These are phyloP conservation scores for Bombus polaris DNA, from an alignment of 1,140 invertebrate genomes.

Conservation along the genomic window DNA sequence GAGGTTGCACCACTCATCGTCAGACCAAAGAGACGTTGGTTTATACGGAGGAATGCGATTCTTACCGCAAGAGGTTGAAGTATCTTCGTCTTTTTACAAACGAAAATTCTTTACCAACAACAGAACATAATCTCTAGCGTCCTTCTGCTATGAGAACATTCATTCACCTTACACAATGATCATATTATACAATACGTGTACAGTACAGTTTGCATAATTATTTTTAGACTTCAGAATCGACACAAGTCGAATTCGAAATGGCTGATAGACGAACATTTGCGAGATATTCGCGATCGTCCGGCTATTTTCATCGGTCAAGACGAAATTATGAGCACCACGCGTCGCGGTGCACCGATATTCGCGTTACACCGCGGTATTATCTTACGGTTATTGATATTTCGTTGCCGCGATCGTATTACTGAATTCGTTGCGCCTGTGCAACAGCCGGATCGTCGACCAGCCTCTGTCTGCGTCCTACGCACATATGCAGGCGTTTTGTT, in stretches of 20 bases:
- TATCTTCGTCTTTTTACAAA: not conserved
- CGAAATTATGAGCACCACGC: conserved; percentile 27
- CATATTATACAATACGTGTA: too few species aligned
- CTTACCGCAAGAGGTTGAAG: not conserved
- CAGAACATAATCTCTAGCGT: not conserved
- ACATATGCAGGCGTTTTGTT: not conserved
- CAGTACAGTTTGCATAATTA: conserved; percentile 1
- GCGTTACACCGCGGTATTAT: conserved; percentile 45
- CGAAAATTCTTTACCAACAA: not conserved
- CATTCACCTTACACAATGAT: too few species aligned
- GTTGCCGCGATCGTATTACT: conserved; percentile 37
- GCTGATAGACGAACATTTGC: not conserved
- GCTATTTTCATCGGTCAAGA: conserved; percentile 10
- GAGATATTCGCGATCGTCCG: not conserved
- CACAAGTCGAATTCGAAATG: not conserved
- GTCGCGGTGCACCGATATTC: conserved; percentile 37
- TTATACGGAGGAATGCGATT: not conserved
- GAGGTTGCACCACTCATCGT: conserved; percentile 19
- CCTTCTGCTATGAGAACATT: not conserved
- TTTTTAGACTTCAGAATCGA: not conserved
- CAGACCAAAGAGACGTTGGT: not conserved
- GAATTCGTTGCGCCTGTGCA: conserved; percentile 33
- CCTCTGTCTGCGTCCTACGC: not conserved
- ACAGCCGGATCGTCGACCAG: not conserved
- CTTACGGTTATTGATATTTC: conserved; percentile 53